phyloP scores from a whole-genome alignment of 2,113 vertebrate genomes.

The Vireo altiloquus region DNA sequence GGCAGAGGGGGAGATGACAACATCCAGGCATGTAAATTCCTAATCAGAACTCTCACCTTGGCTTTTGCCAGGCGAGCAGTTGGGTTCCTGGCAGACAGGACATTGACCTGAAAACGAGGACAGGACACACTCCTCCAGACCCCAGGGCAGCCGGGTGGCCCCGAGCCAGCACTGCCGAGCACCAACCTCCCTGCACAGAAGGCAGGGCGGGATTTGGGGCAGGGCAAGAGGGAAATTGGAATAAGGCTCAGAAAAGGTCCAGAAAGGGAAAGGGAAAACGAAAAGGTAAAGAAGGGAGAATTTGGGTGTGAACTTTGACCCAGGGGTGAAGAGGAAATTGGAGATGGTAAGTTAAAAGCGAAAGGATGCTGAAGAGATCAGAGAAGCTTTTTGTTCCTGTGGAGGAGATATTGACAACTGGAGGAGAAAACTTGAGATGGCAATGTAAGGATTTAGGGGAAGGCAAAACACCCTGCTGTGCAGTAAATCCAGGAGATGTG shows the following conservation, averaged over 20 bases:
- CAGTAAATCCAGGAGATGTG: neutral
- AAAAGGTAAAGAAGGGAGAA: neutral
- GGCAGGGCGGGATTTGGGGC: neutral
- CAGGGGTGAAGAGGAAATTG: neutral
- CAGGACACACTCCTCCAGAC: neutral
- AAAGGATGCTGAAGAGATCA: neutral
- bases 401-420: neutral
- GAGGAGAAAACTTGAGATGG: neutral
- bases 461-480: neutral
- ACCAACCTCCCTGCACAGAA: neutral
- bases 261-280: neutral
- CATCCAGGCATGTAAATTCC: neutral
- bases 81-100: slow-evolving; percentile 8
- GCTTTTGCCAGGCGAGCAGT: neutral
- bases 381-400: neutral
- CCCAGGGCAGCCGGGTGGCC: neutral
- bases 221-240: neutral
- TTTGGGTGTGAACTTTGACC: neutral
- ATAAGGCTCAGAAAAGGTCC: neutral
- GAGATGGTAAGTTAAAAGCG: neutral
- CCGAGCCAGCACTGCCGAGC: neutral
- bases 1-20: neutral
- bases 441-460: neutral
- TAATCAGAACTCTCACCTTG: neutral
- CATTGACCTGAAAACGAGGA: neutral